Conservation (phyloP, 2,113 vertebrate species). For the Vireo altiloquus region DNA sequence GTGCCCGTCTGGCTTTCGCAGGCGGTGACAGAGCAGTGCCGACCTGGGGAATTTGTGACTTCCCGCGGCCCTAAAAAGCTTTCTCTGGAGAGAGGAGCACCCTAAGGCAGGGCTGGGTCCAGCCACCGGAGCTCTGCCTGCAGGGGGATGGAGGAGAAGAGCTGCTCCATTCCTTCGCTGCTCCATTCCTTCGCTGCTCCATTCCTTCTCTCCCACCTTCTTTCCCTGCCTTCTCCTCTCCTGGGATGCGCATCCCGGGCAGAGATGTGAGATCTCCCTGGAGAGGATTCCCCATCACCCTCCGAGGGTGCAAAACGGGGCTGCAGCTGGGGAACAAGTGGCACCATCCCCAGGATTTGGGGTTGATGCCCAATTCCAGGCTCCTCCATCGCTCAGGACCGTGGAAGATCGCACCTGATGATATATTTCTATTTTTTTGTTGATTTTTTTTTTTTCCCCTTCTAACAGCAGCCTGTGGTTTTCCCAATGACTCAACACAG, state of each 20-base stretch:
- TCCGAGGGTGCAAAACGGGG: rapidly evolving
- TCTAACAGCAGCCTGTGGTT: neutral
- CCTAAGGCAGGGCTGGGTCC: neutral
- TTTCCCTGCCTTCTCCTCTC: neutral
- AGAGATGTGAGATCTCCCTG: neutral
- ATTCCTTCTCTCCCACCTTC: neutral
- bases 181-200: neutral
- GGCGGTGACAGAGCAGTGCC: neutral
- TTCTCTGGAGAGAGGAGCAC: neutral
- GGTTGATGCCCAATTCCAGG: rapidly evolving
- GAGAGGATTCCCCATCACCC: neutral
- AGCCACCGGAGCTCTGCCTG: neutral
- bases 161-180: neutral
- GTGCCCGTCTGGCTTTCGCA: neutral
- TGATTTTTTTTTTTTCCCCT: neutral
- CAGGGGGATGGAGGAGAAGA: neutral
- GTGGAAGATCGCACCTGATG: neutral
- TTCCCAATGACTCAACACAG: neutral
- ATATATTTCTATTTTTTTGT: rapidly evolving
- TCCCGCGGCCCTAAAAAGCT: neutral
- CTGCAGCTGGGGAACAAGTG: neutral
- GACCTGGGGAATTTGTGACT: neutral
- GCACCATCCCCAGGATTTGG: rapidly evolving
- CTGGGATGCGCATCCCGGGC: neutral
- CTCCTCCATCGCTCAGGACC: neutral